These are phyloP conservation scores for Amblyjoppa fuscipennis DNA, from an alignment of 2,888 invertebrate genomes.

Conservation along the genomic window DNA sequence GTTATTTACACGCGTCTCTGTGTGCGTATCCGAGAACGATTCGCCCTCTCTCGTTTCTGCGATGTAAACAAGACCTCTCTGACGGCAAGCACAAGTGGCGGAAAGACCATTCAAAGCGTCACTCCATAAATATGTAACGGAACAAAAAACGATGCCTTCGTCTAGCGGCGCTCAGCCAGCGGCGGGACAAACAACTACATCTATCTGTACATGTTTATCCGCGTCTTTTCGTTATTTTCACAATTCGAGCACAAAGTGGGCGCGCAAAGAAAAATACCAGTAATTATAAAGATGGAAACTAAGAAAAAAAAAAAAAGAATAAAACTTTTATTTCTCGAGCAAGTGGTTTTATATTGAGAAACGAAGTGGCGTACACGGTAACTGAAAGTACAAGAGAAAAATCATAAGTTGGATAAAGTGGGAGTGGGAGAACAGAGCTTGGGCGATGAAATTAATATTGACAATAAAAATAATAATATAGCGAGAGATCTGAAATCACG, in stretches of 20 bases:
- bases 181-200: no score
- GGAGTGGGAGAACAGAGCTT: background rate
- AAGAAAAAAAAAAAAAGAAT: slow-evolving; percentile 1
- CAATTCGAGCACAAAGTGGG: slow-evolving; percentile 33
- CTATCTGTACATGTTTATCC: background rate
- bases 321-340: slow-evolving; percentile 19
- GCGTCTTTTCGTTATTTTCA: slow-evolving; percentile 19
- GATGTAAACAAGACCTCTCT: slow-evolving; percentile 44
- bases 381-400: slow-evolving; percentile 34
- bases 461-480: slow-evolving; percentile 16
- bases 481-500: slow-evolving; percentile 28
- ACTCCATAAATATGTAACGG: slow-evolving; percentile 11
- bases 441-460: slow-evolving; percentile 16
- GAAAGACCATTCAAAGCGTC: slow-evolving; percentile 53
- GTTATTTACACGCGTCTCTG: slow-evolving; percentile 50
- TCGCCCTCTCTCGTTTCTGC: slow-evolving; percentile 28
- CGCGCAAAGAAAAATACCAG: background rate
- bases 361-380: slow-evolving; percentile 40
- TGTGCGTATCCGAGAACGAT: slow-evolving; percentile 32
- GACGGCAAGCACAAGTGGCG: slow-evolving; percentile 39
- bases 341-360: slow-evolving; percentile 43
- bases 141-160: background rate
- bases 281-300: background rate
- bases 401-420: slow-evolving; percentile 21
- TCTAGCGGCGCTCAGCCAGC: no score